Base-by-base conservation (phyloP, 2,797 vertebrate genomes). In the Chromobotia macracanthus region DNA sequence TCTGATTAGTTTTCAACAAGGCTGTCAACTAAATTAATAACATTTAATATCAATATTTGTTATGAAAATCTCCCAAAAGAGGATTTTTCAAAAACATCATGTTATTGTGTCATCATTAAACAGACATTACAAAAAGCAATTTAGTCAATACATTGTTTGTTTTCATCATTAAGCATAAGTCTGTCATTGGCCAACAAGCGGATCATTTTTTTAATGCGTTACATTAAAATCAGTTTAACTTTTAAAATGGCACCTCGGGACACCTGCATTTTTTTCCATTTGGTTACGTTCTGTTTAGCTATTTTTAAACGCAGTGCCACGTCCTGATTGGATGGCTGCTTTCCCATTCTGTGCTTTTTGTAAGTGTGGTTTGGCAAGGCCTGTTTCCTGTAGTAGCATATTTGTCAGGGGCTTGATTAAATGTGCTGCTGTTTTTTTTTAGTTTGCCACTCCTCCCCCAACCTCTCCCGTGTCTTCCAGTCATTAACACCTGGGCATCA, bases 401-500 rank as follows among this genome's bases (percentile, higher is more conserved):
- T 61, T 15, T 61, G 58, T 31, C 58, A 61, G 58, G 21, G 25
- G 58, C 16, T 13, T 3, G 5, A 2, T 61, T 61, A 61, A 61
- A 61, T 16, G 12, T 6, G 5, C 11, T 19, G 18, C 38, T 15
- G 55, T 28, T 58, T 72, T 10, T 12, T 23, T 64, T 35, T 19
- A 63, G n/a, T 15, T 64, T 60, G 12, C 28, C 56, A 48, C 44
- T 35, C 72, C 69, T 46, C 56, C 71, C 53, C 72, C 11, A 10
- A 25, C 35, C n/a, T 60, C n/a, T 31, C 41, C 53, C 3, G 38
- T 72, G 41, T 19, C 25, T 48, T n/a, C 72, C 69, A 75, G 13
- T 15, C 12, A 71, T 72, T 79, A 73, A 60, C 76, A 80, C 73
- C 69, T 79, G 56, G 61, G 11, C 25, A 74, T 56, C 77, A 73